Evolutionary conservation across 2,888 invertebrate genomes (phyloP).

Genomic region (Acanthacorydalis orientalis): DNA sequence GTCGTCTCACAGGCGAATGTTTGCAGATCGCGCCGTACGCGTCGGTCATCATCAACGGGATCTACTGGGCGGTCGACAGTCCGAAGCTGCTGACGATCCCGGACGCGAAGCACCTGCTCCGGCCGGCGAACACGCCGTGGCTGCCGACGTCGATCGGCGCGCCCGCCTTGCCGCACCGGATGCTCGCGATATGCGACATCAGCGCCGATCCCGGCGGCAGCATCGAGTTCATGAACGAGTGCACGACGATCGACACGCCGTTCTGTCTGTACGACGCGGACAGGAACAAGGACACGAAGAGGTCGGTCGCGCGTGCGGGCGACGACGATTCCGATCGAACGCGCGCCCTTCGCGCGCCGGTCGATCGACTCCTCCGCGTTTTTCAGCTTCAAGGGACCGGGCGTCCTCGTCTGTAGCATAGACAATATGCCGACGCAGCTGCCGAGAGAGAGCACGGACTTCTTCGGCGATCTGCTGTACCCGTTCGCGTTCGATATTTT

Average conservation of each 20-base stretch:
- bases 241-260: constrained; percentile 97
- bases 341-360: too few species aligned
- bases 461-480: constrained; percentile 84
- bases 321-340: too few species aligned
- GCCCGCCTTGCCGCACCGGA: constrained; percentile 74
- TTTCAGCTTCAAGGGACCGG: constrained; percentile 82
- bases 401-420: constrained; percentile 97
- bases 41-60: constrained; percentile 92
- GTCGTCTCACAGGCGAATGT: background rate
- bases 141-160: constrained; percentile 75
- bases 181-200: constrained; percentile 94
- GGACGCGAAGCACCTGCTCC: constrained; percentile 86
- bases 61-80: constrained; percentile 96
- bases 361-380: too few species aligned
- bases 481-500: constrained; percentile 84
- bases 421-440: constrained; percentile 99
- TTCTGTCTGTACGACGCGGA: constrained; percentile 99
- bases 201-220: constrained; percentile 98
- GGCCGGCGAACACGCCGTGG: constrained; percentile 87
- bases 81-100: constrained; percentile 94
- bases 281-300: constrained; percentile 89
- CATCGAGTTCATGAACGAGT: constrained; percentile 99
- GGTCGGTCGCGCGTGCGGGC: constrained; percentile 34
- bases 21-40: constrained; percentile 87
- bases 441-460: constrained; percentile 92